A percentile compares a stretch with the other conserved stretches of the same genome.
Conservation (phyloP, 2,797 vertebrate species). For the Neosalanx taihuensis region DNA sequence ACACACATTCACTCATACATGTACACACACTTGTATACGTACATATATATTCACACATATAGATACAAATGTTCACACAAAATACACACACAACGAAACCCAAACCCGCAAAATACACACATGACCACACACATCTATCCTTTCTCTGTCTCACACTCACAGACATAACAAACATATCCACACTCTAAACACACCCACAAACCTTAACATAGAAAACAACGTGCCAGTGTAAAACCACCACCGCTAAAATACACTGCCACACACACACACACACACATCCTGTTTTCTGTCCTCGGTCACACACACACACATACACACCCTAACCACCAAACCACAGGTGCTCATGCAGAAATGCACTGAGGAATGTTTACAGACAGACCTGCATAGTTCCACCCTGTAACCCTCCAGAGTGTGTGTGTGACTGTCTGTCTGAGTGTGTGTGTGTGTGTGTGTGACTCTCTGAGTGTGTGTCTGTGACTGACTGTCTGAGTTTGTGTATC, state of each 20-base stretch:
- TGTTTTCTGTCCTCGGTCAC: background rate
- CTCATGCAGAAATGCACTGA: background rate
- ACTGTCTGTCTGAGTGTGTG: no score
- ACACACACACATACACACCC: constrained; percentile 17
- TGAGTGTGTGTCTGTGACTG: no score
- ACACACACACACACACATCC: background rate
- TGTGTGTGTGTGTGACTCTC: no score
- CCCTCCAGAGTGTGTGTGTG: background rate
- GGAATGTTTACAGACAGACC: background rate
- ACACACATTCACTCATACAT: no score
- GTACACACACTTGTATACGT: no score
- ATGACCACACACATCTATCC: constrained; percentile 12
- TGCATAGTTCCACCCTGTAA: no score
- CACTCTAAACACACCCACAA: background rate
- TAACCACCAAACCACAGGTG: constrained; percentile 8
- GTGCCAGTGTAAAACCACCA: no score
- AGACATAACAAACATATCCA: no score
- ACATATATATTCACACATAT: no score
- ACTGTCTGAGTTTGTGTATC: no score
- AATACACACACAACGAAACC: constrained; percentile 10
- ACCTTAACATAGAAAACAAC: background rate
- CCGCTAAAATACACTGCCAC: no score
- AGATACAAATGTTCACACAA: no score
- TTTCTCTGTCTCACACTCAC: constrained; percentile 1
- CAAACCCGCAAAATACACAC: background rate